phyloP scores from a whole-genome alignment of 2,797 vertebrate species.

The Anguilla marmorata region DNA sequence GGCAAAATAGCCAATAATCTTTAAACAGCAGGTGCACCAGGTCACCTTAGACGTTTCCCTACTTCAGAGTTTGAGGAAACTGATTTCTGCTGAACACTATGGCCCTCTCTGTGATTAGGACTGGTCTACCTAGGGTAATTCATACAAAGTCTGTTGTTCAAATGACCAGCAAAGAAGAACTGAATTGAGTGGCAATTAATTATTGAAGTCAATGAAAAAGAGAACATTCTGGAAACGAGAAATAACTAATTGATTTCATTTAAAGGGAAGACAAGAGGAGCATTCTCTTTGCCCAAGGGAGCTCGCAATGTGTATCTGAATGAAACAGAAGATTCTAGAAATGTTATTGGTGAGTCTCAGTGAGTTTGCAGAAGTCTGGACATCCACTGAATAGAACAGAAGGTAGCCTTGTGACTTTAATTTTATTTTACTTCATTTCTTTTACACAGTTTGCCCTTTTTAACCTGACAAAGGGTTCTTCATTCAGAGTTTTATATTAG shows the following conservation, averaged over 20 bases:
- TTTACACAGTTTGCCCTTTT: slow-evolving; percentile 4
- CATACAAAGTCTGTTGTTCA: slow-evolving; percentile 31
- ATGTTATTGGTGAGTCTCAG: slow-evolving; percentile 82
- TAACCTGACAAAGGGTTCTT: slow-evolving; percentile 53
- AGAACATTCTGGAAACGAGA: slow-evolving; percentile 40
- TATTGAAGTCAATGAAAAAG: slow-evolving; percentile 65
- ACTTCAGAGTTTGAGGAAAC: background rate
- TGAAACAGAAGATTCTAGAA: slow-evolving; percentile 86
- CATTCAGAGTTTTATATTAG: slow-evolving; percentile 43
- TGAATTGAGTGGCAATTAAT: slow-evolving; percentile 37
- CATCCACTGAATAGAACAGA: slow-evolving; percentile 63
- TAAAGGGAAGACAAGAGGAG: slow-evolving; percentile 89
- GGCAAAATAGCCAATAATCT: slow-evolving; percentile 6
- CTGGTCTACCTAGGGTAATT: background rate
- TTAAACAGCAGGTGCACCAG: background rate
- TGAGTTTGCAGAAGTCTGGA: slow-evolving; percentile 70
- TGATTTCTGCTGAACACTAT: background rate
- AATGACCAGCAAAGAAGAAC: background rate
- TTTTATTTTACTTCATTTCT: slow-evolving; percentile 14
- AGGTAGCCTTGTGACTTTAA: slow-evolving; percentile 49
- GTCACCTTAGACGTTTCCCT: background rate
- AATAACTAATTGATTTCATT: slow-evolving; percentile 72
- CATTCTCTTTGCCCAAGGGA: slow-evolving; percentile 87
- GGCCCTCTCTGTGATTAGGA: background rate
- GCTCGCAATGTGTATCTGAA: slow-evolving; percentile 86